Base-by-base conservation (phyloP, 2,113 vertebrate species). In the Podocnemis expansa region DNA sequence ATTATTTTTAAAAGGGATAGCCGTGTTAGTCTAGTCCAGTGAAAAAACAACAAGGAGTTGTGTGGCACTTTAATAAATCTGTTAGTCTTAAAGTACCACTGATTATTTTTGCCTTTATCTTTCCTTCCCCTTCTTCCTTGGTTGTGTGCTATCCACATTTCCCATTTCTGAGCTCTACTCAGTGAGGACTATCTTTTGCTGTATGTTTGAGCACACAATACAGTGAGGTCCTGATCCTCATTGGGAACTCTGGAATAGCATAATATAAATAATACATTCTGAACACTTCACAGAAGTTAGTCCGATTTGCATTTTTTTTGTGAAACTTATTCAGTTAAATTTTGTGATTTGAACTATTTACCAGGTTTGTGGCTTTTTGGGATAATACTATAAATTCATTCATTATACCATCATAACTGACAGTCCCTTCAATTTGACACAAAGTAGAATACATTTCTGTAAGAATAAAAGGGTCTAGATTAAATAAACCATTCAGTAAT, bases 371-470 rank as follows among this genome's bases (percentile, higher is more conserved):
- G 87, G 89, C 79, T 96, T 96, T 93, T 89, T 87, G 90, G 82
- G 93, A 87, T 87, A 93, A 93, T 87, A 81, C 45, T 94, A 54
- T 80, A 92, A 96, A 90, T 91, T 83, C 94, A 91, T 91, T 96
- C 94, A 91, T 93, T 87, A 34, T 85, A 82, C 45, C 55, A 49
- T 86, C 83, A 93, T 89, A 89, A 84, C n/a, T n/a, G n/a, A n/a
- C 73, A 93, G 76, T 87, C 67, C 80, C 93, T 96, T 96, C 93
- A 93, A 84, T 92, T 95, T 96, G 91, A 91, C 88, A 87, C 73
- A 80, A 88, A 87, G 29, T 70, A 19, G 80, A 29, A 21, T 93
- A 24, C 85, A 67, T 85, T 93, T 96, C n/a, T 91, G 83, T 55
- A 73, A 91, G 78, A 91, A 84, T 91, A 91, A 95, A 94, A 45